Evolutionary conservation across 2,888 invertebrate genomes (phyloP).

Genomic region (Melanargia galathea): DNA sequence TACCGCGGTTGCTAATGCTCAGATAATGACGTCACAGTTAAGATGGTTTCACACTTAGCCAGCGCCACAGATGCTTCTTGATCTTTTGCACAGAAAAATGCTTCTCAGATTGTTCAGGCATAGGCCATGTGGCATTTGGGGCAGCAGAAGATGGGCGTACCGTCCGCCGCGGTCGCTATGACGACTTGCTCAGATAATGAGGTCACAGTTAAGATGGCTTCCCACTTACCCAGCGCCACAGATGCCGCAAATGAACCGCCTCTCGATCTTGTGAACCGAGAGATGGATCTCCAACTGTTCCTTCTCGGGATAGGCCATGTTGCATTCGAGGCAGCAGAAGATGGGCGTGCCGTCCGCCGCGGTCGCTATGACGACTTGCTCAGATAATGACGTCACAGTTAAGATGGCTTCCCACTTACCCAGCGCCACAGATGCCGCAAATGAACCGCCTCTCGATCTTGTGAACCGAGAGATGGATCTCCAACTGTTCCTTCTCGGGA

Average conservation of each 20-base stretch:
- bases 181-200: background rate
- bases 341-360: conserved; percentile 87
- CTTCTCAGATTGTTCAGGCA: too few relatives aligned
- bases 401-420: conserved; percentile 57
- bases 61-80: background rate
- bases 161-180: conserved; percentile 86
- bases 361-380: background rate
- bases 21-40: too few relatives aligned
- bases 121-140: conserved; percentile 89
- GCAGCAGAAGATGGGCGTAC: conserved; percentile 89
- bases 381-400: background rate
- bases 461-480: conserved; percentile 88
- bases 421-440: conserved; percentile 89
- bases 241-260: conserved; percentile 86
- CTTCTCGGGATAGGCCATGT: conserved; percentile 84
- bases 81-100: background rate
- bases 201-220: too few relatives aligned
- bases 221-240: too few relatives aligned
- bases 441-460: conserved; percentile 91
- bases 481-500: conserved; percentile 89
- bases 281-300: background rate
- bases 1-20: conserved; percentile 81
- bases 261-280: background rate
- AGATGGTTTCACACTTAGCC: too few relatives aligned
- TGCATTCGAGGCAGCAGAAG: conserved; percentile 91